Percentiles rank a stretch among this genome's conserved stretches.
Evolutionary conservation across 2,113 vertebrate species (phyloP).

Genomic region (Cinclus mexicanus): DNA sequence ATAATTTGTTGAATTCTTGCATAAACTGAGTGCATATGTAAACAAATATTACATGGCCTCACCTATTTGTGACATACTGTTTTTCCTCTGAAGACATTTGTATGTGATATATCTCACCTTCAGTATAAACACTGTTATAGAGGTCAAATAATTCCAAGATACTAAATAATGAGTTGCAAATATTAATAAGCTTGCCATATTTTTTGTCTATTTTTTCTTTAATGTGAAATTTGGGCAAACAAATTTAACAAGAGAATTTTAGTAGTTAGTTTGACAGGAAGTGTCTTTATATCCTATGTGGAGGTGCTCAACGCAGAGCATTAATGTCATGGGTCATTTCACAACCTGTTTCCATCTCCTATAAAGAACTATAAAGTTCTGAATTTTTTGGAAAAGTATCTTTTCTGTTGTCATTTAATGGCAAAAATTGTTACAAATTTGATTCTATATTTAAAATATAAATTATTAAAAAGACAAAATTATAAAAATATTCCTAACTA

Average conservation of each 20-base stretch:
- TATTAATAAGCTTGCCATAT: not conserved
- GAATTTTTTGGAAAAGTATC: accelerated
- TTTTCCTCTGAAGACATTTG: not conserved
- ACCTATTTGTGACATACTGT: not conserved
- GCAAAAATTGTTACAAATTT: not conserved
- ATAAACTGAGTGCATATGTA: not conserved
- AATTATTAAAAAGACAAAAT: not conserved
- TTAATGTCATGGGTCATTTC: not conserved
- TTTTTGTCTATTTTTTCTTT: not conserved
- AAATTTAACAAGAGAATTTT: not conserved
- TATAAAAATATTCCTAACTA: not conserved
- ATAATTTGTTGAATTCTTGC: not conserved
- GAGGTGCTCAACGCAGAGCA: not conserved
- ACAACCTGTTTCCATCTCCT: not conserved
- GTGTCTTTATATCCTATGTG: not conserved
- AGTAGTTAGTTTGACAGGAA: not conserved
- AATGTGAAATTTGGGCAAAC: not conserved
- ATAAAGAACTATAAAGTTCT: not conserved
- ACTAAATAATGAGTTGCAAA: not conserved
- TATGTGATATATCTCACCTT: not conserved
- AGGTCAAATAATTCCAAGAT: not conserved
- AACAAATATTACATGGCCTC: not conserved
- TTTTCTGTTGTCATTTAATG: not conserved
- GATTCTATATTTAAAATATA: not conserved
- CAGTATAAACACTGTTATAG: not conserved